Conservation (phyloP, 2,113 vertebrate species). For the Urocitellus parryii region DNA sequence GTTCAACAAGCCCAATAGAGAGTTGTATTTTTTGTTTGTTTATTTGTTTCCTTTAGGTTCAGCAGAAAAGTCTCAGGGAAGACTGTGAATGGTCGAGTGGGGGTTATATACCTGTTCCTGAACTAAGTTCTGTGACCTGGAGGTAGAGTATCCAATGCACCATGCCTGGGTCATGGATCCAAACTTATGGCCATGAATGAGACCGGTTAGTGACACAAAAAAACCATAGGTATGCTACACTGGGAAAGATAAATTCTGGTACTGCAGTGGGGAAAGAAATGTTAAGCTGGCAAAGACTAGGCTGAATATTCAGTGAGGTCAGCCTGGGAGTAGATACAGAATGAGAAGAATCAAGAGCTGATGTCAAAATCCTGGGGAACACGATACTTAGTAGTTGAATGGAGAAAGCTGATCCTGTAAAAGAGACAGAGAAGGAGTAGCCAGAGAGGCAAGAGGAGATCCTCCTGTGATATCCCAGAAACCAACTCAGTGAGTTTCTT, state of each 20-base stretch:
- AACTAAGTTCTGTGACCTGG: not conserved
- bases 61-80: constrained; percentile 39
- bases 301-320: not conserved
- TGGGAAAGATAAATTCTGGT: constrained; percentile 17
- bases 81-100: not conserved
- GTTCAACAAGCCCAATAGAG: not conserved
- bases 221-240: not conserved
- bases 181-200: not conserved
- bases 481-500: not conserved
- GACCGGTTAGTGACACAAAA: not conserved
- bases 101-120: not conserved
- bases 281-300: not conserved
- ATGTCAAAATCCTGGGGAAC: not conserved
- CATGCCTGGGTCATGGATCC: not conserved
- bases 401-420: constrained; percentile 25
- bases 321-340: not conserved
- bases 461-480: not conserved
- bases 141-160: not conserved
- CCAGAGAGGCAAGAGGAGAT: not conserved
- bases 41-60: not conserved
- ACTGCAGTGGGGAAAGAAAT: not conserved
- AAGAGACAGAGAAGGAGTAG: not conserved
- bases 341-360: not conserved
- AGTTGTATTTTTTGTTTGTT: not conserved
- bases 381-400: not conserved